Evolutionary conservation across 2,113 vertebrate species (phyloP), one percentile per base, ranked within the genome.

Genomic region (Dolichallabes microphthalmus): DNA sequence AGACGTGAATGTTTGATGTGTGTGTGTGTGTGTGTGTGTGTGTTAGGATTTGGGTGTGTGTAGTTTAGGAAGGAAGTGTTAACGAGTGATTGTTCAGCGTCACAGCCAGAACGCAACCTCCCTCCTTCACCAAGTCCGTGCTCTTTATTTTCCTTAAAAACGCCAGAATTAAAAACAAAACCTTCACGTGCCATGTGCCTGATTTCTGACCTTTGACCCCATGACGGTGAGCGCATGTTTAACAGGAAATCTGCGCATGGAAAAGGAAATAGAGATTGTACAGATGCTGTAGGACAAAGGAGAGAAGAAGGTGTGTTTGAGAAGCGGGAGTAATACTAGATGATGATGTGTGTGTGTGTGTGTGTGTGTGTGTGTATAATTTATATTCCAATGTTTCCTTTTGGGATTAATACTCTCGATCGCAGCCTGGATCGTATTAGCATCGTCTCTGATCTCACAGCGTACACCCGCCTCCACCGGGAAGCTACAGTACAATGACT

Each of bases 1-100:
- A 27, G 11, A 14, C 39, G 22, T 50, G 55, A 61, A 15, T 50
- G 71, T 50, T 17, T 71, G 30, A 60, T 71, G 30, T 39, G 39
- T 25, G 69, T 50, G 10, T 20, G 69, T 45, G 69, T 45, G 35
- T 73, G 17, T 52, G 71, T 74, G 71, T 74, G 71, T 7, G 45
- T 76, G 73, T n/a, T 22, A 11, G 35, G 32, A 2, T 35, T 39
- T 53, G 80, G 63, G 78, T 69, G 20, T 63, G 35, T 57, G 76
- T 61, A 82, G 79, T 73, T 63, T 55, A 77, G 88, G 84, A 89
- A 89, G 88, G 88, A 89, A 89, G 77, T 78, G 63, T 63, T 77
- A 60, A 82, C 35, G 52, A 80, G 20, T 77, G 35, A 86, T 84
- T 87, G 88, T 87, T 89, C 66, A 13, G 85, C 22, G 15, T 14